Conservation (phyloP, 2,888 invertebrate genomes). For the Apotomis turbidana region DNA sequence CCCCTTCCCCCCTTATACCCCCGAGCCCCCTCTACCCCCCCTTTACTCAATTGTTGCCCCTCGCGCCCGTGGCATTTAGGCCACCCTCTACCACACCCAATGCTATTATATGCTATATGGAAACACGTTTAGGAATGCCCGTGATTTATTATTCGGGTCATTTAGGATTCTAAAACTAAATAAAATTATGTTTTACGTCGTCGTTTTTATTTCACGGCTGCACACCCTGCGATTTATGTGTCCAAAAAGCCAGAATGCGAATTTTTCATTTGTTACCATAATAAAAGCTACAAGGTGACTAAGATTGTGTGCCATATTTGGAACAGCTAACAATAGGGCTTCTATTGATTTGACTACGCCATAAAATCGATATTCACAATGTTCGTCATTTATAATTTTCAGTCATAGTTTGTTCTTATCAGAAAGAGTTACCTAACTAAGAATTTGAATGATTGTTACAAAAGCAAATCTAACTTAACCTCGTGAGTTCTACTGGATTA, state of each 20-base stretch:
- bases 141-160: constrained; percentile 35
- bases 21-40: constrained; percentile 48
- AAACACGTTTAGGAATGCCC: constrained; percentile 22
- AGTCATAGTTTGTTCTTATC: no score
- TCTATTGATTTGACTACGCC: no score
- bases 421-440: no score
- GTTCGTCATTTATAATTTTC: no score
- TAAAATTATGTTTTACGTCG: background rate
- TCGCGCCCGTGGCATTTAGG: constrained; percentile 61
- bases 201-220: background rate
- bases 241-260: background rate
- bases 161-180: constrained; percentile 14
- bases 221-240: background rate
- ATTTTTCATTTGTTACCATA: no score
- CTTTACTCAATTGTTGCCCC: constrained; percentile 45
- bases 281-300: no score
- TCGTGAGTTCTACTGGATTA: no score
- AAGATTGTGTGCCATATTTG: no score
- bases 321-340: no score
- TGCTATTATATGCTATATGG: constrained; percentile 48
- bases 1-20: constrained; percentile 48
- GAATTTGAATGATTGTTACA: no score
- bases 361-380: no score
- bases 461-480: no score
- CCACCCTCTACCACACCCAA: constrained; percentile 57